These are phyloP conservation scores for Limonius californicus DNA, from an alignment of 1,140 invertebrate species.

Conservation along the genomic window DNA sequence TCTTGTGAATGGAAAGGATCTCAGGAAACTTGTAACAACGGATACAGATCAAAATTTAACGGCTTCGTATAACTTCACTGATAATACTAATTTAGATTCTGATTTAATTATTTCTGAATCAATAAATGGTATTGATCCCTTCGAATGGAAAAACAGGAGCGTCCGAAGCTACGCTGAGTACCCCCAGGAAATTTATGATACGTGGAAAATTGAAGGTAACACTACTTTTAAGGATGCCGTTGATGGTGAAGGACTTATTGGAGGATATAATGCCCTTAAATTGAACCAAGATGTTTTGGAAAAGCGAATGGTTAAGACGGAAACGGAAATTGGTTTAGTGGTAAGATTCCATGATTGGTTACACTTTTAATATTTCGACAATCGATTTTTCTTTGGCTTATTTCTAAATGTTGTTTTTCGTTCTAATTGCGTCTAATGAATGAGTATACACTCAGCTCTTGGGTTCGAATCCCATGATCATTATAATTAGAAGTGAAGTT, in stretches of 20 bases:
- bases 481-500: too few relatives aligned
- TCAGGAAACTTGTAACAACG: constrained; percentile 38
- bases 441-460: too few relatives aligned
- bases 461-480: too few relatives aligned
- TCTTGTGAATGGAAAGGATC: constrained; percentile 36
- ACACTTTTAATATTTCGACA: too few relatives aligned
- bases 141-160: constrained; percentile 37
- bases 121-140: constrained; percentile 40
- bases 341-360: too few relatives aligned
- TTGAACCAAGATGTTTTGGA: constrained; percentile 30
- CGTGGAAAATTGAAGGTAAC: constrained; percentile 43
- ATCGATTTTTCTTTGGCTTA: too few relatives aligned
- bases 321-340: constrained; percentile 27
- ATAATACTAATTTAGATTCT: constrained; percentile 27
- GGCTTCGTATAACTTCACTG: constrained; percentile 33
- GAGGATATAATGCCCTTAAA: constrained; percentile 40
- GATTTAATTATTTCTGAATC: constrained; percentile 5
- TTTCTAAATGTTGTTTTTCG: too few relatives aligned
- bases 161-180: constrained; percentile 28
- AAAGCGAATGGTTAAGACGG: constrained; percentile 29
- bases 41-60: constrained; percentile 41
- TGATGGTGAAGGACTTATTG: constrained; percentile 33
- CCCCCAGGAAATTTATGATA: constrained; percentile 39
- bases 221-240: constrained; percentile 41
- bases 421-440: too few relatives aligned